A percentile compares a stretch with the other conserved stretches of the same genome.
Evolutionary conservation across 2,113 vertebrate species (phyloP).

Genomic region (Chaenocephalus aceratus): DNA sequence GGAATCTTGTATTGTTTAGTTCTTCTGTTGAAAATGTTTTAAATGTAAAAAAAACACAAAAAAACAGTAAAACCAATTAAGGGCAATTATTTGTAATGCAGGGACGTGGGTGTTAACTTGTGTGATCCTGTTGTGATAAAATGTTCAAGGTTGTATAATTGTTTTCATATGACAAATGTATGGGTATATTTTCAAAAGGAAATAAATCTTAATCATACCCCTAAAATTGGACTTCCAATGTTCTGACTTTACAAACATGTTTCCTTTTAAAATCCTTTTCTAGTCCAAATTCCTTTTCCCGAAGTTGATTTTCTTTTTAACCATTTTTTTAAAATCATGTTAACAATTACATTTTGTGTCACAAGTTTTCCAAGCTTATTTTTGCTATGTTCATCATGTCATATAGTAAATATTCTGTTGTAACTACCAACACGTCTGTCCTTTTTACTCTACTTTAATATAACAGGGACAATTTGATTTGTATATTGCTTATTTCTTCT

Average conservation of each 20-base stretch:
- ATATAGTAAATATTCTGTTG: conserved; percentile 27
- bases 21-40: conserved; percentile 73
- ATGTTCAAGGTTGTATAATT: conserved; percentile 85
- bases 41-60: conserved; percentile 63
- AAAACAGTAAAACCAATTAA: conserved; percentile 62
- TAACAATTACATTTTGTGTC: neutral
- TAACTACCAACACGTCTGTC: conserved; percentile 13
- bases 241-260: neutral
- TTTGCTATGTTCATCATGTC: conserved; percentile 12
- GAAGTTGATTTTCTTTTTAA: no score
- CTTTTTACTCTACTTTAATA: conserved; percentile 11
- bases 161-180: conserved; percentile 87
- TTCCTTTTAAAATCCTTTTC: neutral
- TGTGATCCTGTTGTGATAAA: conserved; percentile 83
- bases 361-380: neutral
- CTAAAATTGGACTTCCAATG: conserved; percentile 53
- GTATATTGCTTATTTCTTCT: neutral
- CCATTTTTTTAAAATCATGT: neutral
- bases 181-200: conserved; percentile 88
- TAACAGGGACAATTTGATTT: neutral
- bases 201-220: conserved; percentile 85
- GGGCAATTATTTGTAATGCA: conserved; percentile 84
- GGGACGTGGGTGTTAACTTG: conserved; percentile 81
- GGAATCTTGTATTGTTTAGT: conserved; percentile 69
- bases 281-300: neutral